Evolutionary conservation across 37 sponge, comb jelly and placozoan species (phyloP), one percentile per base, ranked within the genome.

Genomic region (Diacarnus erythraeanus): DNA sequence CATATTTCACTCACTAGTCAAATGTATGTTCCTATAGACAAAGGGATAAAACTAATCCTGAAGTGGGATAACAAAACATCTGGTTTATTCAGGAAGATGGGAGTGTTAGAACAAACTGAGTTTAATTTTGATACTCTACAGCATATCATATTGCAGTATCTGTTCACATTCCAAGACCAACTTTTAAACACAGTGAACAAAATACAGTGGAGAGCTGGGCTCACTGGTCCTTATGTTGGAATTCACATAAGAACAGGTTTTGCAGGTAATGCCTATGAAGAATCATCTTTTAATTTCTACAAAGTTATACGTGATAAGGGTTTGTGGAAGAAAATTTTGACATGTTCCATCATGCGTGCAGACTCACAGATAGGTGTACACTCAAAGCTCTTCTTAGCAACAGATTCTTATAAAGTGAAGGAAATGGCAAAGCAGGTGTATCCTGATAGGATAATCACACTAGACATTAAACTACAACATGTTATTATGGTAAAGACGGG

Each of bases 351-450:
- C 5, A 36, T 36, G 38, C 36, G 10, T 6, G 69, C 69, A 37
- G 18, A 18, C 6, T 31, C 20, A 15, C 3, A 18, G 20, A 8
- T 69, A 31, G 69, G 69, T 20, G 8, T 10, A 33, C 9, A 69
- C 5, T 18, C 69, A 20, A 6, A 37, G 5, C 38, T 69, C 21
- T 69, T 33, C 38, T 39, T 69, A 20, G 69, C 69, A 36, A 69
- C 69, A 21, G 69, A 69, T 36, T 69, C 69, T 31, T 37, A 36
- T 69, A 31, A 20, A 36, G 69, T 69, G 31, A 69, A 69, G 38
- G 6, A 69, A 39, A 36, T 69, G 38, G 69, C 69, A 36, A 36
- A 18, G 9, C 38, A 69, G 69, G 35, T 31, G 39, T 69, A 33
- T 18, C 20, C 20, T 10, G 38, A 4, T 36, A 12, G 69, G 8